Conservation (phyloP, 2,113 vertebrate species). For the Potamarius usumacintae region DNA sequence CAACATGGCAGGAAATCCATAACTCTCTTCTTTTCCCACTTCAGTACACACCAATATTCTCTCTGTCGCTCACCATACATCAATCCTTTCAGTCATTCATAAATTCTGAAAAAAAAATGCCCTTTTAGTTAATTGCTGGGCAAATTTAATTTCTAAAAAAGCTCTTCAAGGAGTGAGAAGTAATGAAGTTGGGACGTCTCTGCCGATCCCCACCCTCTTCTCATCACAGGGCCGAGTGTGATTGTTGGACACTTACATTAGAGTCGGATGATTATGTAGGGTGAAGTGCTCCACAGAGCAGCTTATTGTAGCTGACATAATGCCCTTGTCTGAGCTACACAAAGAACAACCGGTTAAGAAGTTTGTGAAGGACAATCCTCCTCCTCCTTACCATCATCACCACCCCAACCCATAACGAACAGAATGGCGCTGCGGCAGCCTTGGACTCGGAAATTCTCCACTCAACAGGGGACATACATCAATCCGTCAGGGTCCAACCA, state of each 20-base stretch:
- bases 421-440: conserved; percentile 74
- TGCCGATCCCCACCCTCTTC: conserved; percentile 13
- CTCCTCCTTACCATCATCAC: background rate
- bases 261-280: conserved; percentile 60
- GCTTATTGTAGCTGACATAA: conserved; percentile 56
- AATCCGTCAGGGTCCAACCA: conserved; percentile 79
- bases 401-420: conserved; percentile 23
- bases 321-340: conserved; percentile 54
- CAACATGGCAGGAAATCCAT: conserved; percentile 53
- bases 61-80: conserved; percentile 47
- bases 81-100: conserved; percentile 61
- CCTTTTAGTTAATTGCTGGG: conserved; percentile 62
- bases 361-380: conserved; percentile 57
- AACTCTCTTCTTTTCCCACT: conserved; percentile 41
- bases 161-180: conserved; percentile 56
- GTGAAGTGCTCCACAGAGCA: conserved; percentile 48
- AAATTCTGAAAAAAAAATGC: conserved; percentile 55
- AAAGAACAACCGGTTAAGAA: conserved; percentile 57
- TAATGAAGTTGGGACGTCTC: conserved; percentile 58
- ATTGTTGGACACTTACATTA: conserved; percentile 58
- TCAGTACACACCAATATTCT: conserved; percentile 36
- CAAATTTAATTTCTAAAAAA: conserved; percentile 66
- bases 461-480: conserved; percentile 79
- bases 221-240: conserved; percentile 14
- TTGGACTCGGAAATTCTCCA: conserved; percentile 82